A percentile compares a stretch with the other conserved stretches of the same genome.
Conservation (phyloP, 2,113 vertebrate genomes). For the Haemorhous mexicanus region DNA sequence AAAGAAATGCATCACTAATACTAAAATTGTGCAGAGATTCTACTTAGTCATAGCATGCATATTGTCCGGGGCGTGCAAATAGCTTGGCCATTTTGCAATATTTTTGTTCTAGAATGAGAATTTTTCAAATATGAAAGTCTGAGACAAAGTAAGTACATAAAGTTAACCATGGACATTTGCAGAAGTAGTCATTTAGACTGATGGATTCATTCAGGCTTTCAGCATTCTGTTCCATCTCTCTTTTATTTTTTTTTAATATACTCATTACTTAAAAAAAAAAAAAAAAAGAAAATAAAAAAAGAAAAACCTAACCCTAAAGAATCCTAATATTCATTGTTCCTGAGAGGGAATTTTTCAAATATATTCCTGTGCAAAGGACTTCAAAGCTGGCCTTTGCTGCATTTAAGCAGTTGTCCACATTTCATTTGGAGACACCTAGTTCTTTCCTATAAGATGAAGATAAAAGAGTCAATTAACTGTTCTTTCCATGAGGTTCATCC, state of each 20-base stretch:
- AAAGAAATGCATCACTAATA: background rate
- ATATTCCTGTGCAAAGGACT: background rate
- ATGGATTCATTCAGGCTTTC: background rate
- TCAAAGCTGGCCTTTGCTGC: background rate
- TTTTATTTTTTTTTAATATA: background rate
- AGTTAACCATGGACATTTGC: background rate
- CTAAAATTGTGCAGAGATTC: background rate
- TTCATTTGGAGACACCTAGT: background rate
- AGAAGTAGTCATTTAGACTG: background rate
- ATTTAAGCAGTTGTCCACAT: background rate
- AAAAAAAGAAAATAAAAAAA: background rate
- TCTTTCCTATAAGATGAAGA: background rate
- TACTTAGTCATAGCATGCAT: background rate
- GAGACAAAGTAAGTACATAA: background rate
- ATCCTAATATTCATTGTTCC: background rate
- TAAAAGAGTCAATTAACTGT: conserved; percentile 2
- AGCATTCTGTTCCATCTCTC: background rate
- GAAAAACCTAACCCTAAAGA: too few relatives aligned
- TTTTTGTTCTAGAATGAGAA: background rate
- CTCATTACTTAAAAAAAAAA: background rate
- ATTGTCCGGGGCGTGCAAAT: background rate
- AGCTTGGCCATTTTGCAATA: background rate
- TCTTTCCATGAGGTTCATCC: background rate
- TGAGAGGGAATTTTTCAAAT: background rate
- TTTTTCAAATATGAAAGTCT: background rate